Conservation (phyloP, 1,140 invertebrate species). For the Cotesia typhae region DNA sequence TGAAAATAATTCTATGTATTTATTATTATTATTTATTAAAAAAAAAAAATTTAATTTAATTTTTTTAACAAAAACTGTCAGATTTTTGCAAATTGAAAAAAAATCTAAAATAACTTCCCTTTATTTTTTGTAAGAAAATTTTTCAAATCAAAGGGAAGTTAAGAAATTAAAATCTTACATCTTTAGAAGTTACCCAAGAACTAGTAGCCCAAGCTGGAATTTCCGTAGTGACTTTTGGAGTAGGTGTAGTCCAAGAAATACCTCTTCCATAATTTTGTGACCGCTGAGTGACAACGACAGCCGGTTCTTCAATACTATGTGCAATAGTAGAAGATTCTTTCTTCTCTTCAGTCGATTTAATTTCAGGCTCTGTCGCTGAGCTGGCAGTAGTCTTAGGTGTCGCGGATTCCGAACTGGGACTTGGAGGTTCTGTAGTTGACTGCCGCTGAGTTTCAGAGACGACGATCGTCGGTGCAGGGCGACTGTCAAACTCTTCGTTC, state of each 20-base stretch:
- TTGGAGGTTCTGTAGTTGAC: constrained; percentile 13
- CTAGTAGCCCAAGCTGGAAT: constrained; percentile 62
- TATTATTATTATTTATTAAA: too few species aligned
- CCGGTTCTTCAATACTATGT: constrained; percentile 37
- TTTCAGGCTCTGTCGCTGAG: constrained; percentile 38
- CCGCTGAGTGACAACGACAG: constrained; percentile 47
- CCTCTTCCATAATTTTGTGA: constrained; percentile 63
- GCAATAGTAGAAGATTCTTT: constrained; percentile 28
- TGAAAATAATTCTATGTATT: not conserved
- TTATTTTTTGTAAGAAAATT: not conserved
- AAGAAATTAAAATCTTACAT: constrained; percentile 38
- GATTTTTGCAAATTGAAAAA: not conserved
- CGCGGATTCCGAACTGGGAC: constrained; percentile 37
- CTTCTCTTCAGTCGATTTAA: constrained; percentile 39
- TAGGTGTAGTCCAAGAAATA: constrained; percentile 57
- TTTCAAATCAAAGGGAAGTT: too few species aligned
- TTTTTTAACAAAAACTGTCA: too few species aligned
- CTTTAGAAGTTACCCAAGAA: constrained; percentile 48
- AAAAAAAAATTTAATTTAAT: too few species aligned
- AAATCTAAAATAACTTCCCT: constrained; percentile 27
- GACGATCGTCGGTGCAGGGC: constrained; percentile 1
- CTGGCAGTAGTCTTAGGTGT: constrained; percentile 33
- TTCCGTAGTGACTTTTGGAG: constrained; percentile 49
- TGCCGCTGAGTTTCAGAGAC: constrained; percentile 17
- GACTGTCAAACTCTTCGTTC: constrained; percentile 29